Percentiles rank a stretch among this genome's conserved stretches.
phyloP scores from a whole-genome alignment of 2,888 invertebrate species.

The Amaurobius ferox region DNA sequence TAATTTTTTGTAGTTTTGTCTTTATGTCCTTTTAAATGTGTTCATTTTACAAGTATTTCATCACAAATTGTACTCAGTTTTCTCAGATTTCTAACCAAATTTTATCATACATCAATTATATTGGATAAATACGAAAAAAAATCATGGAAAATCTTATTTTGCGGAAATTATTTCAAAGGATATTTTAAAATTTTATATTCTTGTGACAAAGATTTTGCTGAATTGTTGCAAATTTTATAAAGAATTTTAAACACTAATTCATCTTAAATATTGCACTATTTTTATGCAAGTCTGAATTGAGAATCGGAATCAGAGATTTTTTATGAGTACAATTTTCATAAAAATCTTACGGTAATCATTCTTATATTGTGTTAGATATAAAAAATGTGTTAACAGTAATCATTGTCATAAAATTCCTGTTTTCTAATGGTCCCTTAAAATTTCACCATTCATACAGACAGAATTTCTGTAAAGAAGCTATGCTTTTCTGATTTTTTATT shows the following conservation, averaged over 20 bases:
- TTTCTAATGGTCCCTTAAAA: slow-evolving; percentile 5
- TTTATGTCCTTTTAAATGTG: slow-evolving; percentile 37
- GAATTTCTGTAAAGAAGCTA: neutral
- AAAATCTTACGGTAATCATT: neutral
- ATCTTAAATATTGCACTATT: too few relatives aligned
- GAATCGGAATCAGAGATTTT: too few relatives aligned
- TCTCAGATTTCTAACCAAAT: too few relatives aligned
- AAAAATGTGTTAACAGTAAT: neutral
- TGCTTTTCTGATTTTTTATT: slow-evolving; percentile 29
- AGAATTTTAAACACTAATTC: too few relatives aligned
- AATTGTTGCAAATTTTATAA: too few relatives aligned
- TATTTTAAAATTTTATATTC: too few relatives aligned
- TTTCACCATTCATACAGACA: neutral
- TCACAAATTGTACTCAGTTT: neutral
- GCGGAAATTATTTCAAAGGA: too few relatives aligned
- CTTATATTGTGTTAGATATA: neutral
- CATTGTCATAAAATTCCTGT: slow-evolving; percentile 3
- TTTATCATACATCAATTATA: too few relatives aligned
- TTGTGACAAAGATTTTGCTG: too few relatives aligned
- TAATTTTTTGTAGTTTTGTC: slow-evolving; percentile 20
- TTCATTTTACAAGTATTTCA: slow-evolving; percentile 33
- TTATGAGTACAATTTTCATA: neutral
- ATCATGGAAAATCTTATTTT: too few relatives aligned
- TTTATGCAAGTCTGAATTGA: too few relatives aligned
- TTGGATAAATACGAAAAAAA: too few relatives aligned